Evolutionary conservation across 2,113 vertebrate species (phyloP).

Genomic region (Caracal caracal): DNA sequence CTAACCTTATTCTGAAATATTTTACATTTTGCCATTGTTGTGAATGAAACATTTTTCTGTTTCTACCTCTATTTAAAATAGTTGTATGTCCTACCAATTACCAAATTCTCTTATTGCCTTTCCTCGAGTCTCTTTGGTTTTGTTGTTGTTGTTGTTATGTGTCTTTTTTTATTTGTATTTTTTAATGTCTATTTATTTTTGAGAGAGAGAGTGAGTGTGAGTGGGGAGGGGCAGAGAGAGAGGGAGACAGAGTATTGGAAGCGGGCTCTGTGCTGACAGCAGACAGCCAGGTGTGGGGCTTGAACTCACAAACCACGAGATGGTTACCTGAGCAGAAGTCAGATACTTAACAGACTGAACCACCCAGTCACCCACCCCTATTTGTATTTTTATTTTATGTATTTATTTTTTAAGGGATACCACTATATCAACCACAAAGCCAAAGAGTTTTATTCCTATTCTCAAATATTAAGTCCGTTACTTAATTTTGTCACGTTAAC

Average conservation of each 20-base stretch:
- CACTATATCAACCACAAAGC: not conserved
- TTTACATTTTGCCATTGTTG: not conserved
- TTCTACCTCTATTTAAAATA: not conserved
- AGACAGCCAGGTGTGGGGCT: no score
- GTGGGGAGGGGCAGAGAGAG: no score
- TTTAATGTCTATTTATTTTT: no score
- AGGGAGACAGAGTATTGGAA: no score
- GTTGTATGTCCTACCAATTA: not conserved
- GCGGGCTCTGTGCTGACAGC: no score
- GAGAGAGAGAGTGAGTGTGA: no score
- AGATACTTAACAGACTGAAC: no score
- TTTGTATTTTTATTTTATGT: not conserved
- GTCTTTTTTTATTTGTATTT: not conserved
- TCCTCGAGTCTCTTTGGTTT: not conserved
- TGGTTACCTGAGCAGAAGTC: no score
- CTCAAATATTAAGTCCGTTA: not conserved
- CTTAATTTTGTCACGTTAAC: not conserved
- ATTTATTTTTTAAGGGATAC: not conserved
- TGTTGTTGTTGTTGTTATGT: not conserved
- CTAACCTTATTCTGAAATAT: not conserved
- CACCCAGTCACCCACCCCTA: no score
- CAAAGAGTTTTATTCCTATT: slow-evolving; percentile 1
- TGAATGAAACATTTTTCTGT: not conserved
- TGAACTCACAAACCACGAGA: no score
- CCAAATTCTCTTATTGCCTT: not conserved